These are phyloP conservation scores for Oreocharis arfaki DNA, from an alignment of 2,113 vertebrate species.

Conservation along the genomic window DNA sequence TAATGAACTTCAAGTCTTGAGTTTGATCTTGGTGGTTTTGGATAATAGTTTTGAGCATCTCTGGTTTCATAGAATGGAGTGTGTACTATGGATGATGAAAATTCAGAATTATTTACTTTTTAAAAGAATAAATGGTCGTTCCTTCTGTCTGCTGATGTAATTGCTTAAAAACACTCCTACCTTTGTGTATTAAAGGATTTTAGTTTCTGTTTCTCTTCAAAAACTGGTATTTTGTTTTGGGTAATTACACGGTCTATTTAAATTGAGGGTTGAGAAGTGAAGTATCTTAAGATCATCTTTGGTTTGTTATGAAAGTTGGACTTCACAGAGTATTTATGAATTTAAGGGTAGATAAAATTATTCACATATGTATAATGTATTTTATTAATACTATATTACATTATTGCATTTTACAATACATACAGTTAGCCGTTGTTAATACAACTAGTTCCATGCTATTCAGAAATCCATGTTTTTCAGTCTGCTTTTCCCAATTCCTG, in stretches of 20 bases:
- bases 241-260: background rate
- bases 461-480: background rate
- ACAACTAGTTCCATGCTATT: background rate
- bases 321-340: background rate
- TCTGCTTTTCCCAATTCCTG: background rate
- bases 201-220: background rate
- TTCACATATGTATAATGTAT: background rate
- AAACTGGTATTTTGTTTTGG: background rate
- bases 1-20: background rate
- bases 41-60: background rate
- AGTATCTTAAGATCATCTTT: background rate
- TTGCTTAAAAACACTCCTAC: background rate
- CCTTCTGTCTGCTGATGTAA: background rate
- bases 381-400: background rate
- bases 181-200: background rate
- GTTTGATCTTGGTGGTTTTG: background rate
- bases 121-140: background rate
- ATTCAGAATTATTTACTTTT: background rate
- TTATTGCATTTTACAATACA: background rate
- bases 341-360: background rate
- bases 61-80: background rate
- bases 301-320: background rate
- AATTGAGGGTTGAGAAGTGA: background rate
- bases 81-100: background rate
- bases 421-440: background rate